These are phyloP conservation scores for Berghia stephanieae DNA, from an alignment of 1,140 invertebrate species.

Conservation along the genomic window DNA sequence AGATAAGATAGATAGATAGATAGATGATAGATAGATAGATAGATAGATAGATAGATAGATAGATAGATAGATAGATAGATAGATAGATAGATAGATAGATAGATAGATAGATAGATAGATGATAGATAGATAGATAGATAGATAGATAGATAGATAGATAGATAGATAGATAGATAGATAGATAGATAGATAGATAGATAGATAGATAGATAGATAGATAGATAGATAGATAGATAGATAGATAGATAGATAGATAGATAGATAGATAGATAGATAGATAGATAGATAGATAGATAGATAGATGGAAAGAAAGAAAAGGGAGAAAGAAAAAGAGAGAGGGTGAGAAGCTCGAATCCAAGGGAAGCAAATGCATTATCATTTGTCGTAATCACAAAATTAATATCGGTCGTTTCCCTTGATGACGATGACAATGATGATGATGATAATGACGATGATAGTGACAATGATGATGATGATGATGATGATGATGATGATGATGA, in stretches of 20 bases:
- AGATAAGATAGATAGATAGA: neutral
- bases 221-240: neutral
- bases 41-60: neutral
- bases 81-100: neutral
- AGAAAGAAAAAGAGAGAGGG: neutral
- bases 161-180: neutral
- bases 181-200: neutral
- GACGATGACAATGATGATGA: too few relatives aligned
- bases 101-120: neutral
- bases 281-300: neutral
- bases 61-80: neutral
- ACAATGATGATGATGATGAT: too few relatives aligned
- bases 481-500: too few relatives aligned
- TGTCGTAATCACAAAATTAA: too few relatives aligned
- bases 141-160: neutral
- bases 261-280: neutral
- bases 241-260: neutral
- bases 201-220: neutral
- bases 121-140: neutral
- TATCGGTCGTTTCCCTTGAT: too few relatives aligned
- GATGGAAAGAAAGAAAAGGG: neutral
- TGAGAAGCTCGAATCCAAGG: too few relatives aligned
- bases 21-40: neutral
- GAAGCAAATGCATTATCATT: too few relatives aligned
- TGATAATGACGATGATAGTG: too few relatives aligned